Evolutionary conservation across 1,140 invertebrate genomes (phyloP).

Genomic region (Achatina immaculata): DNA sequence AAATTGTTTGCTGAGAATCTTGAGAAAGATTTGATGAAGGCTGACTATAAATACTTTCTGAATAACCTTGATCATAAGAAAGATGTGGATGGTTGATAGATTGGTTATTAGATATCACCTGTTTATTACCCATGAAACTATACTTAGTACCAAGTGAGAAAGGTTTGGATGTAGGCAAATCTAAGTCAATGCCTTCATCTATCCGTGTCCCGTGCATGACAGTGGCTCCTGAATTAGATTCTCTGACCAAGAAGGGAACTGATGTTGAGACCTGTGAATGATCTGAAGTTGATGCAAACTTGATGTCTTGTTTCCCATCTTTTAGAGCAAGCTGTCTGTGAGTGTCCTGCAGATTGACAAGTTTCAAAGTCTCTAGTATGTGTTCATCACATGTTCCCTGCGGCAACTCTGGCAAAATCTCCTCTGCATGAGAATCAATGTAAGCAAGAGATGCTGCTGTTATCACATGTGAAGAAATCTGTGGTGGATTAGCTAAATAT

Average conservation of each 20-base stretch:
- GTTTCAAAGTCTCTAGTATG: constrained; percentile 35
- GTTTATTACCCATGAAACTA: background rate
- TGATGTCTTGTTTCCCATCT: background rate
- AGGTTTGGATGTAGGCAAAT: background rate
- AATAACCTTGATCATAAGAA: constrained; percentile 17
- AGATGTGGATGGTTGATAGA: background rate
- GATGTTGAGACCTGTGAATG: background rate
- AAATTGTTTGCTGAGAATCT: background rate
- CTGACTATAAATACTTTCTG: constrained; percentile 1
- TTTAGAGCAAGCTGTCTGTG: background rate
- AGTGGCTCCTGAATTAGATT: background rate
- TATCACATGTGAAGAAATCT: background rate
- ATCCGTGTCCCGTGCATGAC: background rate
- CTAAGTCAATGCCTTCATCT: constrained; percentile 23
- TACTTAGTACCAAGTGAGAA: constrained; percentile 1
- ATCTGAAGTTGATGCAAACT: background rate
- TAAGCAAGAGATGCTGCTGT: constrained; percentile 5
- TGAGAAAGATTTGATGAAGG: background rate
- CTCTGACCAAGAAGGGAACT: background rate
- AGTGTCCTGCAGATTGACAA: background rate
- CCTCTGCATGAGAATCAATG: background rate
- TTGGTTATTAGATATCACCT: background rate
- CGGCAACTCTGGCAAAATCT: constrained; percentile 13
- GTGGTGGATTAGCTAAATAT: background rate
- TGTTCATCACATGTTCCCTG: constrained; percentile 38